Conservation (phyloP, 1,140 invertebrate species). For the Aricia agestis region DNA sequence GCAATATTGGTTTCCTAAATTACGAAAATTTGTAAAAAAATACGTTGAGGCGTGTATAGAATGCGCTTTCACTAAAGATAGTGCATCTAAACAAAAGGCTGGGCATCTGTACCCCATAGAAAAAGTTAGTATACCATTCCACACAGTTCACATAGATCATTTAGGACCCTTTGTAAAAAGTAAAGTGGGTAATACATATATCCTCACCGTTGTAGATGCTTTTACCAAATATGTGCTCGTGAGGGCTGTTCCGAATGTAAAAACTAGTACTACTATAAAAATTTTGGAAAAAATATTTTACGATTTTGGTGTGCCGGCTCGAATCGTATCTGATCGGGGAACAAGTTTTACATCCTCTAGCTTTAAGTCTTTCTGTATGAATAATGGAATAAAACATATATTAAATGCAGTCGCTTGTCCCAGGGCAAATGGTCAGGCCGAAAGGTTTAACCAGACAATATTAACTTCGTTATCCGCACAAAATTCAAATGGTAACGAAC, state of each 20-base stretch:
- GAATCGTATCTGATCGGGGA: constrained; percentile 4
- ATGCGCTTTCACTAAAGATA: constrained; percentile 35
- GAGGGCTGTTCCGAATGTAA: not conserved
- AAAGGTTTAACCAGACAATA: constrained; percentile 16
- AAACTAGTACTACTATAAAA: constrained; percentile 13
- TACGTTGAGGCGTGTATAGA: constrained; percentile 35
- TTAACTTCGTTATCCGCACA: not conserved
- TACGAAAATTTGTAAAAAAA: constrained; percentile 33
- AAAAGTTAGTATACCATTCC: constrained; percentile 23
- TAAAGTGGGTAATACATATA: not conserved
- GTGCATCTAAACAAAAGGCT: constrained; percentile 8
- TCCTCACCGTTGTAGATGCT: constrained; percentile 10
- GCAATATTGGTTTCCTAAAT: constrained; percentile 21
- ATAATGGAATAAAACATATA: not conserved
- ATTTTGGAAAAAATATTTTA: constrained; percentile 8
- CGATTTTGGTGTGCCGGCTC: constrained; percentile 11
- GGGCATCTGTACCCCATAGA: constrained; percentile 27
- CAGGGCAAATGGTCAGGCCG: no score
- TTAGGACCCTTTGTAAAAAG: constrained; percentile 18
- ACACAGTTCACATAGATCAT: no score
- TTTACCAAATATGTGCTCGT: constrained; percentile 1
- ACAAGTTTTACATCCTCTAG: not conserved
- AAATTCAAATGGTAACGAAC: not conserved
- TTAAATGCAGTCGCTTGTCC: no score
- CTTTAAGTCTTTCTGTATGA: constrained; percentile 1